These are phyloP conservation scores for Denticeps clupeoides DNA, from an alignment of 2,797 vertebrate species.

Conservation along the genomic window DNA sequence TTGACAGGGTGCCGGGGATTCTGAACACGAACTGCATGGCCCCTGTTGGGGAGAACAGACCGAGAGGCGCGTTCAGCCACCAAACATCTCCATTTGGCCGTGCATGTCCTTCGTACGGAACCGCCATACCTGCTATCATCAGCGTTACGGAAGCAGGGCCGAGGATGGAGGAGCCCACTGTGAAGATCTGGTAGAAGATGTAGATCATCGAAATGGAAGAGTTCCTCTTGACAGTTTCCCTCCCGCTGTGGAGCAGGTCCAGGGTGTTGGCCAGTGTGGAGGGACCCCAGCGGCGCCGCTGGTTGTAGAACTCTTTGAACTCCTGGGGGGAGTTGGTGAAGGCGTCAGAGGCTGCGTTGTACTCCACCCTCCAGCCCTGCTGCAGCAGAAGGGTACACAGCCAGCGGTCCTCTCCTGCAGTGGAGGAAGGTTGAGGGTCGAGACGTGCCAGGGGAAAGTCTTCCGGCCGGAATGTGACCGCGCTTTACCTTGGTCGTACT, in stretches of 20 bases:
- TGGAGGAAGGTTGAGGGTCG: background rate
- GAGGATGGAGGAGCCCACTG: conserved; percentile 67
- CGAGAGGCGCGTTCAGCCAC: too few relatives aligned
- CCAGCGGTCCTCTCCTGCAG: conserved; percentile 70
- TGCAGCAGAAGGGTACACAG: conserved; percentile 67
- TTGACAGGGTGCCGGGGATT: conserved; percentile 43
- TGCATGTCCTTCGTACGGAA: too few relatives aligned
- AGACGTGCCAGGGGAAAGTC: background rate
- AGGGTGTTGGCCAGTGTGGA: conserved; percentile 70
- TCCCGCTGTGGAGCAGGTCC: conserved; percentile 58
- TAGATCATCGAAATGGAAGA: conserved; percentile 61
- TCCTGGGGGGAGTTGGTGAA: conserved; percentile 73
- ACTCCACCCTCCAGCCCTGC: conserved; percentile 73
- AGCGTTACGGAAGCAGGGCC: conserved; percentile 69
- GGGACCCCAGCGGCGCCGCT: conserved; percentile 69
- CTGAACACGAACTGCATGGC: conserved; percentile 62
- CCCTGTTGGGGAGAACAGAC: conserved; percentile 37
- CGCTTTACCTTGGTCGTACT: conserved; percentile 67
- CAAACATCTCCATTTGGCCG: too few relatives aligned
- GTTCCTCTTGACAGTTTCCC: conserved; percentile 61
- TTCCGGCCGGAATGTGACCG: background rate
- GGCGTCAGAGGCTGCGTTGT: conserved; percentile 70
- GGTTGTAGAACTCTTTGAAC: conserved; percentile 74
- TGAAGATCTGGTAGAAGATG: conserved; percentile 56
- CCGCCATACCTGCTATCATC: conserved; percentile 62